Percentiles rank a stretch among this genome's conserved stretches.
These are phyloP conservation scores for Donacobius atricapilla DNA, from an alignment of 2,113 vertebrate genomes.

Conservation along the genomic window DNA sequence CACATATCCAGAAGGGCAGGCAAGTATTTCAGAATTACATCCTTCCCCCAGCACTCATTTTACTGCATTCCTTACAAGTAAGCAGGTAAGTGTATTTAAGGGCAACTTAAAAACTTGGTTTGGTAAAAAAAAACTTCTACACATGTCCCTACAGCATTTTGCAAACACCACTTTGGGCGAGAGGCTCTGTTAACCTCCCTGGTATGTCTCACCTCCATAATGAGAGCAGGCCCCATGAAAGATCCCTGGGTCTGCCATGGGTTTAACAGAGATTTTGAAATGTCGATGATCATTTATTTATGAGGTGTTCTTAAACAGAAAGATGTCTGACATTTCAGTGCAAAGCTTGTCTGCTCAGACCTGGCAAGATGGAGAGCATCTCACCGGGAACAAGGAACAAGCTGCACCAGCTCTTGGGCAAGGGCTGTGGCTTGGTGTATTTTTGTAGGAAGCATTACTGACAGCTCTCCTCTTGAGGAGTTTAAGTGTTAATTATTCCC, in stretches of 20 bases:
- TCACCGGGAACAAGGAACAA: background rate
- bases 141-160: background rate
- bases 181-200: background rate
- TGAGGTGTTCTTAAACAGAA: background rate
- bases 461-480: background rate
- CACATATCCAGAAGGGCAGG: background rate
- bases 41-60: background rate
- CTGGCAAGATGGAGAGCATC: background rate
- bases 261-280: background rate
- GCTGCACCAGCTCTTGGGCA: fast-evolving
- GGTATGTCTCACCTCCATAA: background rate
- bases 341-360: background rate
- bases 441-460: background rate
- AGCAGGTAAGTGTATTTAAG: background rate
- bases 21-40: background rate
- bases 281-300: fast-evolving
- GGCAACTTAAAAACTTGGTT: background rate
- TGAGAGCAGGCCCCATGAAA: background rate
- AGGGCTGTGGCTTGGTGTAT: background rate
- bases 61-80: background rate
- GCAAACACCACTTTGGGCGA: background rate
- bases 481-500: slow-evolving; percentile 14
- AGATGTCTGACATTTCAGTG: background rate
- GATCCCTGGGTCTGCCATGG: fast-evolving
- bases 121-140: background rate